Evolutionary conservation across 2,888 invertebrate species (phyloP).

Genomic region (Pyralis farinalis): DNA sequence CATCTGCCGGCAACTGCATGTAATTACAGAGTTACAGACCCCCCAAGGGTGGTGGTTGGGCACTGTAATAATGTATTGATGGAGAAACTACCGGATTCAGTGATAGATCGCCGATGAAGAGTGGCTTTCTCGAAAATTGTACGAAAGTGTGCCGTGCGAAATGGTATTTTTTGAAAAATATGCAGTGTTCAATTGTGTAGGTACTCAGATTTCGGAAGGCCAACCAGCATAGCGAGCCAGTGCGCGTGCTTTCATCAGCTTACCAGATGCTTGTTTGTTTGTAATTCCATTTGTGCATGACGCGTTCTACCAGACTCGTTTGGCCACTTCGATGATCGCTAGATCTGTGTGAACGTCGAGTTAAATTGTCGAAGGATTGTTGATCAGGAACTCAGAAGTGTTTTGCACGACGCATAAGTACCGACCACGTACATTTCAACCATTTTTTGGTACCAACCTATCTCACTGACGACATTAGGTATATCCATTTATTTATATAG

Average conservation of each 20-base stretch:
- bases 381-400: conserved; percentile 3
- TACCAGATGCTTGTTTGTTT: conserved; percentile 47
- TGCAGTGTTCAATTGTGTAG: conserved; percentile 28
- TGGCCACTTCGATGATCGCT: conserved; percentile 42
- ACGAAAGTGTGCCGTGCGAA: conserved; percentile 72
- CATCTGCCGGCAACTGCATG: conserved; percentile 68
- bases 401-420: too few relatives aligned
- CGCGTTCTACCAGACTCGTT: conserved; percentile 40
- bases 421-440: too few relatives aligned
- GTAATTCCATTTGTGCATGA: conserved; percentile 40
- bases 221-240: conserved; percentile 31
- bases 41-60: conserved; percentile 46
- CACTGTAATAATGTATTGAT: conserved; percentile 42
- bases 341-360: conserved; percentile 22
- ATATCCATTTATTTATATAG: too few relatives aligned
- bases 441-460: too few relatives aligned
- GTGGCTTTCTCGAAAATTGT: conserved; percentile 77
- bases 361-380: conserved; percentile 10
- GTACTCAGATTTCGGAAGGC: conserved; percentile 49
- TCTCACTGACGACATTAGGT: too few relatives aligned
- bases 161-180: conserved; percentile 53
- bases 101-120: conserved; percentile 70
- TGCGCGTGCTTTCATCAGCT: conserved; percentile 51
- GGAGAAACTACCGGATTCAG: conserved; percentile 56
- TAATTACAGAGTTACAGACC: conserved; percentile 72